Conservation (phyloP, 2,888 invertebrate genomes). For the Selenia dentaria region DNA sequence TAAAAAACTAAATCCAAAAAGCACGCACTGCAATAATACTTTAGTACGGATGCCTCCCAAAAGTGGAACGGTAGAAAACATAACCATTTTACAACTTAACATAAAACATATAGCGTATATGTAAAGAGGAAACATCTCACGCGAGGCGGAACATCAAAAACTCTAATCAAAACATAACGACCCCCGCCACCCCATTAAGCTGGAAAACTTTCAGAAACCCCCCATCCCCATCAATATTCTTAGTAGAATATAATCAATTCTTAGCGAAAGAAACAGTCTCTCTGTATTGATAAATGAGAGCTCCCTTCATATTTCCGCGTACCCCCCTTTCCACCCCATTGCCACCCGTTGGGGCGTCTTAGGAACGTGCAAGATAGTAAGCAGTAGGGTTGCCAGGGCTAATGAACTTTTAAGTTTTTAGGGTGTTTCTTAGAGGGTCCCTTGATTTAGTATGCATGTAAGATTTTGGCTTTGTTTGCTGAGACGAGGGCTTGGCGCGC, state of each 20-base stretch:
- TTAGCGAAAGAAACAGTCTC: constrained; percentile 82
- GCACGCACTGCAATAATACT: constrained; percentile 31
- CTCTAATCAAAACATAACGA: constrained; percentile 71
- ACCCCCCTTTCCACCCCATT: constrained; percentile 40
- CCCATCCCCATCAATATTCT: constrained; percentile 75
- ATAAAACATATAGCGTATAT: constrained; percentile 37
- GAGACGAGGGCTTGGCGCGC: constrained; percentile 12
- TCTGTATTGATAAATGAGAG: constrained; percentile 83
- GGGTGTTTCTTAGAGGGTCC: constrained; percentile 52
- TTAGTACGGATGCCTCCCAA: constrained; percentile 14
- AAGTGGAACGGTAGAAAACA: constrained; percentile 32
- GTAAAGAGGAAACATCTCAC: constrained; percentile 40
- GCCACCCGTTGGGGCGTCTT: constrained; percentile 66
- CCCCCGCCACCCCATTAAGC: constrained; percentile 50
- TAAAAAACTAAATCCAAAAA: constrained; percentile 17
- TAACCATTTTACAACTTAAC: constrained; percentile 38
- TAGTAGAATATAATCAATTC: constrained; percentile 83
- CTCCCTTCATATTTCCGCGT: constrained; percentile 84
- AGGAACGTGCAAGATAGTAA: constrained; percentile 83
- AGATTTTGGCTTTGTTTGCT: constrained; percentile 39
- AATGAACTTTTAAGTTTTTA: constrained; percentile 78
- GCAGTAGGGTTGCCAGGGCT: constrained; percentile 75
- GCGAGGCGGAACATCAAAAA: constrained; percentile 65
- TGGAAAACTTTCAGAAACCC: constrained; percentile 58
- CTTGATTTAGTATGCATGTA: constrained; percentile 45